Conservation (phyloP, 2,113 vertebrate species). For the Corapipo altera region DNA sequence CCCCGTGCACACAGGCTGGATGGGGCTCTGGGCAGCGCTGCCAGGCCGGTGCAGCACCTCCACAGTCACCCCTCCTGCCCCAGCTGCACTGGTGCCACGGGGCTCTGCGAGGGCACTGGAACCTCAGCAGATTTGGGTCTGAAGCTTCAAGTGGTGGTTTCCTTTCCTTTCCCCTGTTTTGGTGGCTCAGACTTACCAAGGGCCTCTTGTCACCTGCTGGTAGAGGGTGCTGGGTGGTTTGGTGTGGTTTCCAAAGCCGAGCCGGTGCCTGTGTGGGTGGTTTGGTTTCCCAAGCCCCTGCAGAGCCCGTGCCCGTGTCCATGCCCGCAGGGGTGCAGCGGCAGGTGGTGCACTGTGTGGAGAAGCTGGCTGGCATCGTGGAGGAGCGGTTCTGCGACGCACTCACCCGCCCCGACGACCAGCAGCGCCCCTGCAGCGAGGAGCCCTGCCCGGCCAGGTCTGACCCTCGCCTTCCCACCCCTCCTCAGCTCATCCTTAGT, state of each 20-base stretch:
- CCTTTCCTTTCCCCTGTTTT: background rate
- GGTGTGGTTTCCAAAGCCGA: rapidly evolving
- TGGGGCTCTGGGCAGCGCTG: background rate
- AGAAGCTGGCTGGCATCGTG: slow-evolving; percentile 81
- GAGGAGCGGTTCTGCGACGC: slow-evolving; percentile 84
- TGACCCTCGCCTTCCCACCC: background rate
- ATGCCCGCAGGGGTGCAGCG: slow-evolving; percentile 81
- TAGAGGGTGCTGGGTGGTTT: rapidly evolving
- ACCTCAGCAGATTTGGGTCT: background rate
- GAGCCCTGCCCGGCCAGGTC: slow-evolving; percentile 88
- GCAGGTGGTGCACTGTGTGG: slow-evolving; percentile 84
- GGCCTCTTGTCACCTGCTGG: rapidly evolving
- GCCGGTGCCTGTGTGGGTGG: background rate
- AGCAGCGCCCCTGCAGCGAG: slow-evolving; percentile 80
- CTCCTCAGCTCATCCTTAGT: rapidly evolving
- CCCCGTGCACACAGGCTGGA: rapidly evolving
- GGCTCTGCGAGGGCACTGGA: rapidly evolving
- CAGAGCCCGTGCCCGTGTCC: background rate
- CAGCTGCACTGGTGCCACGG: rapidly evolving
- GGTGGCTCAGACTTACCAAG: background rate
- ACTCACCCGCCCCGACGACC: slow-evolving; percentile 79
- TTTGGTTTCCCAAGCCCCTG: background rate
- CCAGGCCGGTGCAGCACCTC: rapidly evolving
- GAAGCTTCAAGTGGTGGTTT: background rate
- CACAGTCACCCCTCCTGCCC: rapidly evolving